These are phyloP conservation scores for Drosophila bocqueti DNA, from an alignment of 1,140 invertebrate genomes.

Conservation along the genomic window DNA sequence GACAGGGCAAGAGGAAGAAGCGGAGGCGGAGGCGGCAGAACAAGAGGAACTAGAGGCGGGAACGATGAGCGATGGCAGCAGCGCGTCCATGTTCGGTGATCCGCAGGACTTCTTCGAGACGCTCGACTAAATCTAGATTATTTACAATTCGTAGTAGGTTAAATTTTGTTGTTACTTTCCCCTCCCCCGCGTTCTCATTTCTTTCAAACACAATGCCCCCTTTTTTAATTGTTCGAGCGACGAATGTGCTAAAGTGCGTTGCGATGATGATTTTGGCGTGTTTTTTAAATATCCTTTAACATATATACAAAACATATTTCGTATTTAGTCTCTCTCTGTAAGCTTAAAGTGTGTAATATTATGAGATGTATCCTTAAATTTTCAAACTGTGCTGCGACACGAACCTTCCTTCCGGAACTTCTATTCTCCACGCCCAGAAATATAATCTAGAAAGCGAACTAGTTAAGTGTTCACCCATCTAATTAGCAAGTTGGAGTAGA, in stretches of 20 bases:
- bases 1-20: conserved; percentile 14
- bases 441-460: conserved; percentile 32
- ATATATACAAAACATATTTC: conserved; percentile 46
- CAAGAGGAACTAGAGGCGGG: conserved; percentile 25
- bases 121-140: conserved; percentile 72
- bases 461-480: conserved; percentile 38
- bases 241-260: conserved; percentile 28
- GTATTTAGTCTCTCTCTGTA: conserved; percentile 44
- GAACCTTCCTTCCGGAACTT: neutral
- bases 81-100: conserved; percentile 64
- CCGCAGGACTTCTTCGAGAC: conserved; percentile 73
- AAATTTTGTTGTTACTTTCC: conserved; percentile 78
- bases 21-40: conserved; percentile 27
- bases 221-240: conserved; percentile 57
- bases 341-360: conserved; percentile 71
- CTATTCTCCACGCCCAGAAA: conserved; percentile 4
- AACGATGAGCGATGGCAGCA: conserved; percentile 50
- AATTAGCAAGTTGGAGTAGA: conserved; percentile 30
- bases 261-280: conserved; percentile 42
- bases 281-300: conserved; percentile 67
- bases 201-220: conserved; percentile 35
- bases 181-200: conserved; percentile 42
- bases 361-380: conserved; percentile 38
- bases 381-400: neutral
- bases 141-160: conserved; percentile 65